phyloP scores from a whole-genome alignment of 2,113 vertebrate genomes.

The Prinia subflava region DNA sequence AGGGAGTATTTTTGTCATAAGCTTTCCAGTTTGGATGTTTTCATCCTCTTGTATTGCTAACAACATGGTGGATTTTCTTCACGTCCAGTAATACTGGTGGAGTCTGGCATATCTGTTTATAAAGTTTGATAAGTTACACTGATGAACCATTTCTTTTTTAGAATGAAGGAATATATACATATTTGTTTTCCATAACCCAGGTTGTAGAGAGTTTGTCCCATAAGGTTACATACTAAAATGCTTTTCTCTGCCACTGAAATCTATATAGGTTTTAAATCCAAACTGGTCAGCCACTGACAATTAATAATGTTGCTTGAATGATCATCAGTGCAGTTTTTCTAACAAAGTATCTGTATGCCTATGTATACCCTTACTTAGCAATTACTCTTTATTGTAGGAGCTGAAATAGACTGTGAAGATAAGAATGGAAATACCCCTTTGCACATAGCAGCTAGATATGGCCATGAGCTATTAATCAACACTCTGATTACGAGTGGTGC shows the following conservation, averaged over 20 bases:
- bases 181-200: not conserved
- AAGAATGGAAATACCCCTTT: conserved; percentile 97
- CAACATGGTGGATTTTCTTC: not conserved
- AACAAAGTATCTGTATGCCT: not conserved
- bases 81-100: not conserved
- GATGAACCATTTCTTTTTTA: not conserved
- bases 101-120: not conserved
- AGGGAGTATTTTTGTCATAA: not conserved
- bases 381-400: conserved; percentile 74
- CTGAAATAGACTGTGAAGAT: conserved; percentile 97
- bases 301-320: not conserved
- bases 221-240: not conserved
- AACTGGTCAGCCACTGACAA: not conserved
- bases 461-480: conserved; percentile 97
- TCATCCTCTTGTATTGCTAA: not conserved
- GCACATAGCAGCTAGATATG: conserved; percentile 96
- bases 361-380: not conserved
- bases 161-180: not conserved
- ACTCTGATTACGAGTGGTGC: conserved; percentile 95
- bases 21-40: not conserved
- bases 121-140: not conserved
- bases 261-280: not conserved
- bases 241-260: not conserved
- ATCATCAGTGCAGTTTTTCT: not conserved
- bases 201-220: not conserved